Base-by-base conservation (phyloP, 2,888 invertebrate genomes). In the Acanthoscelides obtectus region DNA sequence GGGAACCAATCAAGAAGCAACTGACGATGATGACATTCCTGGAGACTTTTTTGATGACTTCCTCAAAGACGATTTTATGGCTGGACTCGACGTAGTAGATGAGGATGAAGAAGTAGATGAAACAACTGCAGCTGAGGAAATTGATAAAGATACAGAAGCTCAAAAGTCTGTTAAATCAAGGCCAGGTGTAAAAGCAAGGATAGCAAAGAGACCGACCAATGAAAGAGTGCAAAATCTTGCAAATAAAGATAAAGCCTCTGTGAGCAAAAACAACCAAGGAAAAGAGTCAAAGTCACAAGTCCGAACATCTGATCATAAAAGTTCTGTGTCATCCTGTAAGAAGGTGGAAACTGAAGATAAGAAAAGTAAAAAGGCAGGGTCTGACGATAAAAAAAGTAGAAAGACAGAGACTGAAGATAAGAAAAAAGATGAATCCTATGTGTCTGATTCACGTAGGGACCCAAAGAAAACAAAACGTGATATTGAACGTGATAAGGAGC, bases 1-100 rank as follows among this genome's bases (percentile, higher is more conserved):
- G 17, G 8, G 17, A 6, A 45, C 45, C 17, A 17, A 12, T 12
- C 45, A 45, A 45, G 45, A 45, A 1, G 45, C 45, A 45, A 45
- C 45, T 12, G 17, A 45, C 17, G 45, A 45, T 20, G 81, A 85
- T 73, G 86, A 85, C 77, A 80, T 86, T 3, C 85, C 86, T 12
- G 81, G 80, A 3, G 85, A 85, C 76, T 86, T 86, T 74, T 86
- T 86, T 72, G 86, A 86, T 77, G 86, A 85, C 75, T 85, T 86
- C 72, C 80, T 83, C 45, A 85, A 85, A 77, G 81, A 84, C 72
- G 86, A 86, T 74, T 86, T 86, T 75, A 84, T 86, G 81, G 85
- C 83, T 72, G 86, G 85, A 27, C 77, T 86, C 69, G 84, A 86
- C 77, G 83, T 86, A 22, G 84, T 86, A 12, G 86, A 86, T 77